Evolutionary conservation across 2,797 vertebrate species (phyloP), one percentile per base, ranked within the genome.

Genomic region (Silurus lanzhouensis): DNA sequence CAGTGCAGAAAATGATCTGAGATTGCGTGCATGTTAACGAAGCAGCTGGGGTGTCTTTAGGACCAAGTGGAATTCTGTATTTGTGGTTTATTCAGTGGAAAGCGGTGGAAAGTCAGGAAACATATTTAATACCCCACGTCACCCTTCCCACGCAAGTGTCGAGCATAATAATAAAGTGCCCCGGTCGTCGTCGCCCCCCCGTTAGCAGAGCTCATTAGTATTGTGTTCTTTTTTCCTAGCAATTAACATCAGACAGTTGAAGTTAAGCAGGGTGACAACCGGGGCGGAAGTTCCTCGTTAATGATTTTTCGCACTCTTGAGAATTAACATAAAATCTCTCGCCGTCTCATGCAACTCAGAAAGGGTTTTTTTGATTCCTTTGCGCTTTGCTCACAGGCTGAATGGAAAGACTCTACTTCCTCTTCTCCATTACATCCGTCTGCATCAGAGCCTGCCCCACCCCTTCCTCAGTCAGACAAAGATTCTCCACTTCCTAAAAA

Each of bases 401-500:
- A 91, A 74, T 96, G 96, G 96, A 95, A 95, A 38, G 94, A 96
- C 66, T 94, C 95, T 3, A 92, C 91, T 67, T 93, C 93, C 15
- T 93, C 93, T 63, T 95, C 95, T 71, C 93, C 95, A 8, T 90
- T 91, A 74, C 93, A 93, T 46, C 93, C 92, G 19, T 88, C 92
- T 38, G 90, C 93, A 80, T 85, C 93, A 63, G 95, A 96, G 44
- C 92, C 90, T 0, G 19, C 92, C 76, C 89, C 92, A 64, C 93
- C 93, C 0, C 90, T 89, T n/a, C 93, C 94, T 9, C 94, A 91
- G 78, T 89, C 88, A 0, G 95, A 96, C 85, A 96, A 96, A 88
- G 97, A 98, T 0, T 92, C 91, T 17, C 93, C 94, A 0, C 90
- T 86, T 13, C 90, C 81, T 89, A 98, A 98, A 94, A 98, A 96